Conservation (phyloP, 2,888 invertebrate species). For the Neelides folsomi region DNA sequence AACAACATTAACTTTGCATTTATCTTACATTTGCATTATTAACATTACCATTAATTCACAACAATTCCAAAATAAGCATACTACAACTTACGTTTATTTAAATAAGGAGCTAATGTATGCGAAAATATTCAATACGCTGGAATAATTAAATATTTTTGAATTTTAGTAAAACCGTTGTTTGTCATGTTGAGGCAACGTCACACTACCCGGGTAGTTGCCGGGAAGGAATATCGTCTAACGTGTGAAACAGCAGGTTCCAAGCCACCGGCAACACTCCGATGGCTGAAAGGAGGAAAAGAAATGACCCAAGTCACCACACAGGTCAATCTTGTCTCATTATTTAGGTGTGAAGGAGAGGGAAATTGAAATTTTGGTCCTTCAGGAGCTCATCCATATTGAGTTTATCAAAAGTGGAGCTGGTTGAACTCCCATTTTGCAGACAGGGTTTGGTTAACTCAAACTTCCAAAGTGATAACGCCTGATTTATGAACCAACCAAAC, state of each 20-base stretch:
- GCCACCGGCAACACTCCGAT: constrained; percentile 71
- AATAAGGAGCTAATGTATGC: no score
- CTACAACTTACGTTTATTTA: no score
- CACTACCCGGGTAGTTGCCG: constrained; percentile 63
- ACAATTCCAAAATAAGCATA: no score
- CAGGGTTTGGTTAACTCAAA: not conserved
- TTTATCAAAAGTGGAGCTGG: constrained; percentile 2
- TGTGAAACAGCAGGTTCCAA: constrained; percentile 78
- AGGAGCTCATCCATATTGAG: not conserved
- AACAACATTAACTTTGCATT: no score
- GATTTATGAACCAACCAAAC: constrained; percentile 19
- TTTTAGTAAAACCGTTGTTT: constrained; percentile 70
- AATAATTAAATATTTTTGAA: constrained; percentile 32
- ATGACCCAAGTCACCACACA: constrained; percentile 41
- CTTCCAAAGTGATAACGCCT: constrained; percentile 24
- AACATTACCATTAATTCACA: no score
- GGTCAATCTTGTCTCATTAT: constrained; percentile 26
- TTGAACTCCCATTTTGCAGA: not conserved
- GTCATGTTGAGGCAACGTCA: constrained; percentile 65
- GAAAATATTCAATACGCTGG: not conserved
- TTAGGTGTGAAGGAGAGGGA: constrained; percentile 14
- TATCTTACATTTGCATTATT: no score
- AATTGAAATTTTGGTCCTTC: constrained; percentile 9
- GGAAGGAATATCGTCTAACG: constrained; percentile 72
- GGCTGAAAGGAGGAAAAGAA: constrained; percentile 78